A percentile compares a stretch with the other conserved stretches of the same genome.
These are phyloP conservation scores for Dryococelus australis DNA, from an alignment of 2,888 invertebrate genomes.

Conservation along the genomic window DNA sequence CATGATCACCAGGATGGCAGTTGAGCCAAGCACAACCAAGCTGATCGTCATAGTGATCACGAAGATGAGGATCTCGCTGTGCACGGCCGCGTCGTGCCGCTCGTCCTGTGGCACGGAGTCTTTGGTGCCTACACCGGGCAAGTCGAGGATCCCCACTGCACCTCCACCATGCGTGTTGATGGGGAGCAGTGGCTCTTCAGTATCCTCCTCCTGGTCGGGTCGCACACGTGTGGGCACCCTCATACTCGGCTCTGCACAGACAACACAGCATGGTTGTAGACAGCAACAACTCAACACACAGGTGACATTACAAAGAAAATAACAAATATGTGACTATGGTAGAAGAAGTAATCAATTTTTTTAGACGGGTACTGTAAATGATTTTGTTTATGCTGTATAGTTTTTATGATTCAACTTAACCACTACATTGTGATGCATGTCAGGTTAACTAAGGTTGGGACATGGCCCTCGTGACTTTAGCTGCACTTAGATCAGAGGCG, in stretches of 20 bases:
- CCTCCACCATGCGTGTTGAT: conserved; percentile 5
- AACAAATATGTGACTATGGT: too few species aligned
- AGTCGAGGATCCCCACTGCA: neutral
- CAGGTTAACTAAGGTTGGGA: too few species aligned
- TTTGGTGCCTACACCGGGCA: neutral
- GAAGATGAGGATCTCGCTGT: conserved; percentile 33
- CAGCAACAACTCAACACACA: too few species aligned
- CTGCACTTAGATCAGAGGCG: too few species aligned
- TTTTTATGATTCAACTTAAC: too few species aligned
- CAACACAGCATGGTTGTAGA: too few species aligned
- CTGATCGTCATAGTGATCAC: conserved; percentile 34
- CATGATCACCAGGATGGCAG: conserved; percentile 49
- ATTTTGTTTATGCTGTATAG: too few species aligned
- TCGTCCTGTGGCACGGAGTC: neutral
- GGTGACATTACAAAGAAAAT: too few species aligned
- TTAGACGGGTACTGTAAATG: too few species aligned
- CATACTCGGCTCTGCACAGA: conserved; percentile 31
- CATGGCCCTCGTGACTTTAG: too few species aligned
- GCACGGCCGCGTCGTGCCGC: conserved; percentile 7
- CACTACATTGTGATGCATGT: too few species aligned
- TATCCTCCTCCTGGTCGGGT: conserved; percentile 33
- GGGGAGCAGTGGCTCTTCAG: neutral
- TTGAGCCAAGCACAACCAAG: conserved; percentile 31
- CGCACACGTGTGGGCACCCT: neutral
- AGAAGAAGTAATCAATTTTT: too few species aligned